Percentiles rank a stretch among this genome's conserved stretches.
These are phyloP conservation scores for Coremacera marginata DNA, from an alignment of 2,888 invertebrate genomes.

Conservation along the genomic window DNA sequence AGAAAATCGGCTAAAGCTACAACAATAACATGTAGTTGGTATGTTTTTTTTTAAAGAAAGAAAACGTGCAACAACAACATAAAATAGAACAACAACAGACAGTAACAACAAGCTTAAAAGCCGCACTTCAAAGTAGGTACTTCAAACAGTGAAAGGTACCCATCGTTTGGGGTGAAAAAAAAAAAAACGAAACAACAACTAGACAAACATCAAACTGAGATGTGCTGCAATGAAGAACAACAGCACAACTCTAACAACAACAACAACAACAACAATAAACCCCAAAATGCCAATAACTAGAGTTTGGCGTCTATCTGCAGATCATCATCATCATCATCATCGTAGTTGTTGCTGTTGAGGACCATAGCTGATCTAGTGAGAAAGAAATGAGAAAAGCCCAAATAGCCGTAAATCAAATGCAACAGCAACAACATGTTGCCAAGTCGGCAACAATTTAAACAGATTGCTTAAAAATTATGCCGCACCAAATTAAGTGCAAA, in stretches of 20 bases:
- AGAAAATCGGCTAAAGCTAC: neutral
- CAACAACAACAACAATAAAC: constrained; percentile 4
- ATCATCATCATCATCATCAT: constrained; percentile 12
- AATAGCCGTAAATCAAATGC: too few species aligned
- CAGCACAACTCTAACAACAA: neutral
- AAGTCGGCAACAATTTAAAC: constrained; percentile 9
- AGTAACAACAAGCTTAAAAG: neutral
- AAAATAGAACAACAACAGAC: constrained; percentile 19
- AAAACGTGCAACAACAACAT: constrained; percentile 22
- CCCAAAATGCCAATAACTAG: constrained; percentile 3
- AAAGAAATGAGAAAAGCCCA: too few species aligned
- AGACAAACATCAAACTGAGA: constrained; percentile 6
- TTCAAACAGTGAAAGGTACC: constrained; percentile 27
- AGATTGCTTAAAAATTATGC: constrained; percentile 12
- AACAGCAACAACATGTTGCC: neutral
- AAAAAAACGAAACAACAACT: neutral
- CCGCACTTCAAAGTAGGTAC: constrained; percentile 17
- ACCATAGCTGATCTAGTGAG: too few species aligned
- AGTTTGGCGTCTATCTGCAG: constrained; percentile 4
- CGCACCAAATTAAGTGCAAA: constrained; percentile 28
- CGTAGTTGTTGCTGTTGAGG: neutral
- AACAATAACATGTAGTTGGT: constrained; percentile 15
- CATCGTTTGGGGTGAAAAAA: neutral
- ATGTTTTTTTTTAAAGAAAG: constrained; percentile 11
- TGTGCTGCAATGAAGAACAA: constrained; percentile 19